Evolutionary conservation across 2,888 invertebrate species (phyloP).

Genomic region (Melikaiella ostensackeni): DNA sequence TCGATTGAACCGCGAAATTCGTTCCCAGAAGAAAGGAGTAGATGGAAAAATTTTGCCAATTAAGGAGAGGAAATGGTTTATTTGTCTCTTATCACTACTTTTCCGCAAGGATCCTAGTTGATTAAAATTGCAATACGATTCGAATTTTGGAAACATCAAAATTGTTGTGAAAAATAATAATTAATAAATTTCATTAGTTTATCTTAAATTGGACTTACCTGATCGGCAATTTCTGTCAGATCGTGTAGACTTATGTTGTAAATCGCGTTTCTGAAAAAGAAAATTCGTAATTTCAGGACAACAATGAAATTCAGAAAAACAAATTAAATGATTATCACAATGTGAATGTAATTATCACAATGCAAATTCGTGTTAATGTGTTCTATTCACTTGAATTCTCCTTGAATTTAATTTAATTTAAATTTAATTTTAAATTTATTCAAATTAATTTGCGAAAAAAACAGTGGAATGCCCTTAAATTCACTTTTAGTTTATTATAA

Average conservation of each 20-base stretch:
- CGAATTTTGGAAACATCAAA: background rate
- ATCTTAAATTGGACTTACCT: conserved; percentile 78
- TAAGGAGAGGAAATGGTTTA: conserved; percentile 11
- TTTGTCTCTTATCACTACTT: conserved; percentile 3
- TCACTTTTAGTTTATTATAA: too few species aligned
- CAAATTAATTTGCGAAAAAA: too few species aligned
- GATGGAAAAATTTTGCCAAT: conserved; percentile 23
- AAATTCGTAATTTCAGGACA: background rate
- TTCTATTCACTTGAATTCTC: too few species aligned
- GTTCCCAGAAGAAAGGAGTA: conserved; percentile 17
- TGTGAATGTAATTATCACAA: too few species aligned
- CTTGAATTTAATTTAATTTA: too few species aligned
- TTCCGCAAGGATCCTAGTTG: background rate
- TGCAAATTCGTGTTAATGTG: too few species aligned
- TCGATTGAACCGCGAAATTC: conserved; percentile 34
- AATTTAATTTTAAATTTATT: too few species aligned
- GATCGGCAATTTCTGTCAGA: conserved; percentile 86
- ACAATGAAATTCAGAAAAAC: too few species aligned
- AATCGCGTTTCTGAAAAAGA: conserved; percentile 87
- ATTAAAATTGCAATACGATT: conserved; percentile 22
- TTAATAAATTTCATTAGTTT: background rate
- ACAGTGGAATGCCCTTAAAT: too few species aligned
- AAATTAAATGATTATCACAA: too few species aligned
- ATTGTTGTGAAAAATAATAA: background rate
- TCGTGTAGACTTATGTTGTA: conserved; percentile 94